phyloP scores from a whole-genome alignment of 2,797 vertebrate species.

The Xerus rutilus region DNA sequence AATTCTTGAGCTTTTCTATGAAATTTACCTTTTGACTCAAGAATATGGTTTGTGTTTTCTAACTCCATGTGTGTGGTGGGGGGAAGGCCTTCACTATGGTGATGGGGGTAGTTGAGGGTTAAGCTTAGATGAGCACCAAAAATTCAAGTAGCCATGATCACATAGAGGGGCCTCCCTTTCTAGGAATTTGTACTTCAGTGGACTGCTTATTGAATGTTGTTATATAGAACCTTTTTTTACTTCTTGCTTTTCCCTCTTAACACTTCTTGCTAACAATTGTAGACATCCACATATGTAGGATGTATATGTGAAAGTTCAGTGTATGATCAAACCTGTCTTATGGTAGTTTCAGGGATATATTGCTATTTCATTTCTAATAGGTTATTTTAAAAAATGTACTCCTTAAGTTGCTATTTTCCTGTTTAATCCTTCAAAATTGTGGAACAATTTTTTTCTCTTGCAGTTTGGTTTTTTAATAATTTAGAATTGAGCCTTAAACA shows the following conservation, averaged over 20 bases:
- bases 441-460: constrained; percentile 49
- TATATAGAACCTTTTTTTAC: background rate
- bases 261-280: constrained; percentile 12
- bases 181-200: background rate
- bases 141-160: background rate
- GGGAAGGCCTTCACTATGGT: background rate
- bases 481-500: constrained; percentile 55
- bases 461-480: background rate
- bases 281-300: background rate
- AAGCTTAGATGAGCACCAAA: constrained; percentile 17
- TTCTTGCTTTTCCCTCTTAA: background rate
- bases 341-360: background rate
- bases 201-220: constrained; percentile 32
- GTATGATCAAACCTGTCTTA: background rate
- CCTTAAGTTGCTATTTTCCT: background rate
- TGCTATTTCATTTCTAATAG: constrained; percentile 18
- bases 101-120: background rate
- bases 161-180: background rate
- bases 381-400: background rate
- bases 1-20: background rate
- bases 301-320: background rate
- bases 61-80: background rate
- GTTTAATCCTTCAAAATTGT: background rate
- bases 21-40: constrained; percentile 27
- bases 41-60: background rate